Evolutionary conservation across 2,113 vertebrate species (phyloP).

Genomic region (Apodemus speciosus): DNA sequence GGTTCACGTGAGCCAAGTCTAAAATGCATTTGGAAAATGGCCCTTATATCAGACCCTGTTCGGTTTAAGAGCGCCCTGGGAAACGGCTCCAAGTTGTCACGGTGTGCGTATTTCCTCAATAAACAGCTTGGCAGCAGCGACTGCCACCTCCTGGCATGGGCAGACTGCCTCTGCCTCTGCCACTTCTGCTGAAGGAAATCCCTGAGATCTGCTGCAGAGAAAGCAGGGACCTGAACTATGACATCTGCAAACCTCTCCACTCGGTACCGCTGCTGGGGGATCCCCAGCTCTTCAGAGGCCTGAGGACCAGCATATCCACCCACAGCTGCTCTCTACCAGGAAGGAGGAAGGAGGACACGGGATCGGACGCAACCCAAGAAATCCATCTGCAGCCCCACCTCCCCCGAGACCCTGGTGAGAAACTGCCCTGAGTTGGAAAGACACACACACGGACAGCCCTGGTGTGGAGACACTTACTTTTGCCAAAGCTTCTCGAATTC

Average conservation of each 20-base stretch:
- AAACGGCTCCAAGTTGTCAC: background rate
- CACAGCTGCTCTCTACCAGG: background rate
- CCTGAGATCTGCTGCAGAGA: background rate
- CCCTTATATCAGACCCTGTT: background rate
- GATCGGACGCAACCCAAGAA: background rate
- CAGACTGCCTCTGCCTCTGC: background rate
- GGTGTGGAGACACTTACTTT: slow-evolving; percentile 75
- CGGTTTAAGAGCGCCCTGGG: background rate
- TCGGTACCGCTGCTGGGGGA: fast-evolving
- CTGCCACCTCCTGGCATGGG: background rate
- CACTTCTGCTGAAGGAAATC: background rate
- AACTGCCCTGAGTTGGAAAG: background rate
- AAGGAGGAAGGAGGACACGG: background rate
- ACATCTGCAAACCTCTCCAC: fast-evolving
- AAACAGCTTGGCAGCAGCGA: background rate
- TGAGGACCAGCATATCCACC: background rate
- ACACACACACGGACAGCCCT: background rate
- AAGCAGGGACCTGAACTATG: fast-evolving
- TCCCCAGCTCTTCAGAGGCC: fast-evolving
- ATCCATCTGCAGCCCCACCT: too few relatives aligned
- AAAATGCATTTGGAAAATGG: background rate
- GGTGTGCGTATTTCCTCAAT: slow-evolving; percentile 8
- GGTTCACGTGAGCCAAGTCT: background rate
- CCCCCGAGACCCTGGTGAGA: fast-evolving
- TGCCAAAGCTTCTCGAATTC: slow-evolving; percentile 88